A percentile compares a stretch with the other conserved stretches of the same genome.
Conservation (phyloP, 2,797 vertebrate species). For the Hozukius guyotensis region DNA sequence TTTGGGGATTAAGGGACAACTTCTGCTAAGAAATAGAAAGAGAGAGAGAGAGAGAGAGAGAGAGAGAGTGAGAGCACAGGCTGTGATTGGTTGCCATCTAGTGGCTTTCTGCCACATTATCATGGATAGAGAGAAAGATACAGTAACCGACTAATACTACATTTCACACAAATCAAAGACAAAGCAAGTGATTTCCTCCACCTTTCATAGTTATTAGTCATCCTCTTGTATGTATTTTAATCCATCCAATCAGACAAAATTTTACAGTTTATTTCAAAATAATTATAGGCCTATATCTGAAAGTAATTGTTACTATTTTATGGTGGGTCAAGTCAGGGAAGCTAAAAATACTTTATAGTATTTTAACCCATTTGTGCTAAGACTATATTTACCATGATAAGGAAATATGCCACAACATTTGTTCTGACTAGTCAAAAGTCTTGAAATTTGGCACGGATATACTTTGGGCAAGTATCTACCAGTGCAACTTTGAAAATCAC, state of each 20-base stretch:
- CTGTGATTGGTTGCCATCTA: conserved; percentile 75
- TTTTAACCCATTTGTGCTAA: not conserved
- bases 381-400: too few species aligned
- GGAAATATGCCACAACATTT: too few species aligned
- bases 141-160: not conserved
- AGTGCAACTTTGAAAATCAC: too few species aligned
- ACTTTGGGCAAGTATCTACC: too few species aligned
- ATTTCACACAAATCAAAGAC: not conserved
- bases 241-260: not conserved
- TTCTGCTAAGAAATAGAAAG: conserved; percentile 37
- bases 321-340: not conserved
- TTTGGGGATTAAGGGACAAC: conserved; percentile 51
- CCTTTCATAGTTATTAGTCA: not conserved
- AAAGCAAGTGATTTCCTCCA: not conserved
- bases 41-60: not conserved
- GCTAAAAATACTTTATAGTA: not conserved
- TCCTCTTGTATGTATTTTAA: not conserved
- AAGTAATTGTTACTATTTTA: not conserved
- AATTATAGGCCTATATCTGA: not conserved
- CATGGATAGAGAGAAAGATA: not conserved
- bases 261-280: not conserved
- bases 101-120: conserved; percentile 49
- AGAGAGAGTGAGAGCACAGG: not conserved
- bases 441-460: too few species aligned
- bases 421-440: too few species aligned